Evolutionary conservation across 2,888 invertebrate species (phyloP).

Genomic region (Pristionchus maxplancki): DNA sequence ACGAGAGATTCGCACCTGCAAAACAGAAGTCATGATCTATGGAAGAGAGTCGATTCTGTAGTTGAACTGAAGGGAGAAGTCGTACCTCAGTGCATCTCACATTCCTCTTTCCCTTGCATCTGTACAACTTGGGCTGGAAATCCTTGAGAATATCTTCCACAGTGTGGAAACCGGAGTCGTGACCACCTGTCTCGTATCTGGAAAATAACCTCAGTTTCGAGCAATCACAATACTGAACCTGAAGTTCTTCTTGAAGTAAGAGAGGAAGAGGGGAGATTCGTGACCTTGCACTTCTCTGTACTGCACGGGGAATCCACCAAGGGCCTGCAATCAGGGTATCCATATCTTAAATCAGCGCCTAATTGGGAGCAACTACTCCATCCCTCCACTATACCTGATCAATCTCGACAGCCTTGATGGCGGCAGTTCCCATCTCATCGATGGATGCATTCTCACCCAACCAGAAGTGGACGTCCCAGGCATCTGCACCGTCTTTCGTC

Average conservation of each 20-base stretch:
- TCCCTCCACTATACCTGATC: conserved; percentile 85
- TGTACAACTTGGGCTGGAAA: conserved; percentile 84
- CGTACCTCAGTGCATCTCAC: conserved; percentile 67
- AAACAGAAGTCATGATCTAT: background rate
- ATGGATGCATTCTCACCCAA: conserved; percentile 84
- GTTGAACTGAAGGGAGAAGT: background rate
- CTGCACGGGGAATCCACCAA: conserved; percentile 89
- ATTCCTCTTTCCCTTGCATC: conserved; percentile 87
- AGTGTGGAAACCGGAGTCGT: conserved; percentile 90
- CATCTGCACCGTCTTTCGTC: conserved; percentile 70
- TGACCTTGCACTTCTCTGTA: conserved; percentile 88
- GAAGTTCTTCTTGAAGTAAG: conserved; percentile 83
- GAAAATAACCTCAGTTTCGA: background rate
- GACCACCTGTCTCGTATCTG: conserved; percentile 85
- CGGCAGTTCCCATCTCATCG: conserved; percentile 81
- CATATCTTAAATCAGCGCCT: background rate
- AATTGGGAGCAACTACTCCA: too few species aligned
- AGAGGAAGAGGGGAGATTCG: conserved; percentile 87
- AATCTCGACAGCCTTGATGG: conserved; percentile 85
- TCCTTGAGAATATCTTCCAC: conserved; percentile 82
- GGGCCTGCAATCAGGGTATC: conserved; percentile 81
- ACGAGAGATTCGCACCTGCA: conserved; percentile 80
- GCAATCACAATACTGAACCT: conserved; percentile 52
- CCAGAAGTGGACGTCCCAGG: conserved; percentile 92
- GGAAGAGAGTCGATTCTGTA: background rate